Evolutionary conservation across 2,113 vertebrate species (phyloP).

Genomic region (Uria lomvia): DNA sequence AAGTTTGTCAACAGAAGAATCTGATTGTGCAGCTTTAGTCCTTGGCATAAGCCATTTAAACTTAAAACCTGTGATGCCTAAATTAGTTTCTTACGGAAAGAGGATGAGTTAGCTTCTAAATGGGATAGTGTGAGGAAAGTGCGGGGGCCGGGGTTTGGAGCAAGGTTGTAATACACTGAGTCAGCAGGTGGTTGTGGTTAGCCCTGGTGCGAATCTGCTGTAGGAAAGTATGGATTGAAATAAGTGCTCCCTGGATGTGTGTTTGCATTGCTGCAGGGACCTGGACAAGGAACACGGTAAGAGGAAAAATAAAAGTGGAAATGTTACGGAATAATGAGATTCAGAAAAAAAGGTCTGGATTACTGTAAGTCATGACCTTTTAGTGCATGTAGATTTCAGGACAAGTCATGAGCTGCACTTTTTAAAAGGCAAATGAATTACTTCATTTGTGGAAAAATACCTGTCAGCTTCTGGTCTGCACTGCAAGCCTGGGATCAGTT

Average conservation of each 20-base stretch:
- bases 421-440: not conserved
- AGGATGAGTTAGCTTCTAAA: conserved; percentile 36
- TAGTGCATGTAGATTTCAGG: not conserved
- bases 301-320: not conserved
- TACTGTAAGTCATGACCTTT: not conserved
- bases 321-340: not conserved
- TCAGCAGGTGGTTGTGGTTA: not conserved
- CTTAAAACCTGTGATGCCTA: conserved; percentile 11
- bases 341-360: not conserved
- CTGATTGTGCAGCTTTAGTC: not conserved
- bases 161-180: not conserved
- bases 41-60: conserved; percentile 4
- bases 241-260: not conserved
- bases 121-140: not conserved
- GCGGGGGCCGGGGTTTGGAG: not conserved
- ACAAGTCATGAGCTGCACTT: not conserved
- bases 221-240: not conserved
- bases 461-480: not conserved
- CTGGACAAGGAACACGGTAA: not conserved
- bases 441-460: not conserved
- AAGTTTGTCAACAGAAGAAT: not conserved
- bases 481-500: not conserved
- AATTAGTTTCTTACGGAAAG: not conserved
- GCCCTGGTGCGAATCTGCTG: not conserved
- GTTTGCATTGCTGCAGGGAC: not conserved